Conservation (phyloP, 1,140 invertebrate genomes). For the Drosophila repleta region DNA sequence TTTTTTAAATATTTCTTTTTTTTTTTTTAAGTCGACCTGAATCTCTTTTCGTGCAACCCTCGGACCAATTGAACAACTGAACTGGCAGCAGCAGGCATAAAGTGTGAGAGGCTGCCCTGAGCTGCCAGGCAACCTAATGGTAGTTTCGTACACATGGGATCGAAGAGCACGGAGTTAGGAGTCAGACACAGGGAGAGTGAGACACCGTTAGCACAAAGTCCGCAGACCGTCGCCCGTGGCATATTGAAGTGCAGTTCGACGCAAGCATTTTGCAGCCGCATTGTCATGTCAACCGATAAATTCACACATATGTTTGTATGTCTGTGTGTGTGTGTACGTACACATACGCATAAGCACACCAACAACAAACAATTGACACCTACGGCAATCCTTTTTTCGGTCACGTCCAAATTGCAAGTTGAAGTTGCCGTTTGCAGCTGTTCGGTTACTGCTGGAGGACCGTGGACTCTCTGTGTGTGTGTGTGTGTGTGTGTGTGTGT, state of each 20-base stretch:
- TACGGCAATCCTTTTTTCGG: slow-evolving; percentile 73
- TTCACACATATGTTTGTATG: slow-evolving; percentile 68
- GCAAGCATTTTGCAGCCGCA: slow-evolving; percentile 82
- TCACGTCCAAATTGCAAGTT: slow-evolving; percentile 68
- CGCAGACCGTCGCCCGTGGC: slow-evolving; percentile 53
- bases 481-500: slow-evolving; percentile 49
- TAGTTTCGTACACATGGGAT: slow-evolving; percentile 71
- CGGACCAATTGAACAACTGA: slow-evolving; percentile 32
- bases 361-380: slow-evolving; percentile 78
- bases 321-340: slow-evolving; percentile 19
- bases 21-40: neutral
- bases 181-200: slow-evolving; percentile 14
- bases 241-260: slow-evolving; percentile 78
- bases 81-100: slow-evolving; percentile 49
- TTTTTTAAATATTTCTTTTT: neutral
- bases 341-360: slow-evolving; percentile 42
- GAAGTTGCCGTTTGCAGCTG: slow-evolving; percentile 48
- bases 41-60: slow-evolving; percentile 34
- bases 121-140: slow-evolving; percentile 71
- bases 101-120: slow-evolving; percentile 62
- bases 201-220: slow-evolving; percentile 44
- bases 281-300: slow-evolving; percentile 82
- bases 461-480: slow-evolving; percentile 4
- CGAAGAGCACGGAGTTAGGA: slow-evolving; percentile 65
- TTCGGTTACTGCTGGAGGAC: slow-evolving; percentile 1